These are phyloP conservation scores for Porites cylindrica DNA, from an alignment of 92 coral and sea anemone genomes.

Conservation along the genomic window DNA sequence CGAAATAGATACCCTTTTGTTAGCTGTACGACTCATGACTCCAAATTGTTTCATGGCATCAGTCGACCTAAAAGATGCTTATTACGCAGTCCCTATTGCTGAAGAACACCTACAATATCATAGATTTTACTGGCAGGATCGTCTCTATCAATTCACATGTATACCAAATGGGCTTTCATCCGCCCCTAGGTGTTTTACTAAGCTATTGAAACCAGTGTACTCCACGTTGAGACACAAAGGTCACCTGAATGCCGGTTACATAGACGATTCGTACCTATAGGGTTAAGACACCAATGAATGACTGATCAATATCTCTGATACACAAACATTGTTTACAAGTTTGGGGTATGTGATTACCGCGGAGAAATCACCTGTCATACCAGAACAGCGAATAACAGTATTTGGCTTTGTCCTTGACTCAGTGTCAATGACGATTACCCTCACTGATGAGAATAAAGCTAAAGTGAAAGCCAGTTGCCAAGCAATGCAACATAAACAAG, in stretches of 20 bases:
- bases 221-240: conserved; percentile 57
- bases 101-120: conserved; percentile 46
- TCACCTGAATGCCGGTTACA: conserved; percentile 43
- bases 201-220: conserved; percentile 10
- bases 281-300: conserved; percentile 45
- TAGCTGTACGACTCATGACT: conserved; percentile 48
- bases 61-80: conserved; percentile 59
- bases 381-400: conserved; percentile 33
- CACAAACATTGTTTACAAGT: conserved; percentile 35
- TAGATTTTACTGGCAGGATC: neutral
- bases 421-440: conserved; percentile 54
- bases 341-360: conserved; percentile 41
- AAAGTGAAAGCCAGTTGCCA: conserved; percentile 49
- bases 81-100: conserved; percentile 58
- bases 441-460: conserved; percentile 46
- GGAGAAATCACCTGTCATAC: conserved; percentile 53
- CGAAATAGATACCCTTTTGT: conserved; percentile 61
- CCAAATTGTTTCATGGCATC: conserved; percentile 69
- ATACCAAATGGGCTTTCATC: conserved; percentile 64
- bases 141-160: conserved; percentile 1
- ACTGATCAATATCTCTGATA: conserved; percentile 34
- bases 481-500: conserved; percentile 28
- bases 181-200: too few species aligned
- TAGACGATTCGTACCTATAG: conserved; percentile 63
- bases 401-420: conserved; percentile 53